These are phyloP conservation scores for Pristionchus mayeri DNA, from an alignment of 2,888 invertebrate genomes.

Conservation along the genomic window DNA sequence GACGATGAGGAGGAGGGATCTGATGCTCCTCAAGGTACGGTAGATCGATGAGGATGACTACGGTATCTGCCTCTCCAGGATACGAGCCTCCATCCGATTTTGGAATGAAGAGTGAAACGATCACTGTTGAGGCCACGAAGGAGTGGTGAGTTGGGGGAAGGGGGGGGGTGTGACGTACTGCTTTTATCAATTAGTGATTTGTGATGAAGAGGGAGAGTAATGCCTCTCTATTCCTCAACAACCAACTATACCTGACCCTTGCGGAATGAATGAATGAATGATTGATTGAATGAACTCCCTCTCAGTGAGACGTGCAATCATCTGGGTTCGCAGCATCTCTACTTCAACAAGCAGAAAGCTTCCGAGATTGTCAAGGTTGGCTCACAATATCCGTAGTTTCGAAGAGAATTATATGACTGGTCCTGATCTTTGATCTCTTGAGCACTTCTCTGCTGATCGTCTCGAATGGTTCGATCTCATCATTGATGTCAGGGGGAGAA, in stretches of 20 bases:
- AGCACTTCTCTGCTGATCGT: not conserved
- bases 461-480: conserved; percentile 5
- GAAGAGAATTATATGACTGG: no score
- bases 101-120: not conserved
- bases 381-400: no score
- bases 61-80: not conserved
- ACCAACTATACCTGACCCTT: no score
- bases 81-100: not conserved
- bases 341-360: not conserved
- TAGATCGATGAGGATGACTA: not conserved
- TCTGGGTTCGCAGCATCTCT: conserved; percentile 17
- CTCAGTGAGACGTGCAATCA: conserved; percentile 25
- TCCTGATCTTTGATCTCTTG: not conserved
- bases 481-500: not conserved
- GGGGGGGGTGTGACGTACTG: no score
- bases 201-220: no score
- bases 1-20: not conserved
- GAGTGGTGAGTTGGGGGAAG: not conserved
- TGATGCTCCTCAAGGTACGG: not conserved
- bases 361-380: conserved; percentile 1
- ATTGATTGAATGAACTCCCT: not conserved
- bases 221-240: no score
- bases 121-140: not conserved
- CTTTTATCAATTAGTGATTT: no score
- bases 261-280: no score